A percentile compares a stretch with the other conserved stretches of the same genome.
phyloP scores from a whole-genome alignment of 2,797 vertebrate species.

The Eulemur coronatus region DNA sequence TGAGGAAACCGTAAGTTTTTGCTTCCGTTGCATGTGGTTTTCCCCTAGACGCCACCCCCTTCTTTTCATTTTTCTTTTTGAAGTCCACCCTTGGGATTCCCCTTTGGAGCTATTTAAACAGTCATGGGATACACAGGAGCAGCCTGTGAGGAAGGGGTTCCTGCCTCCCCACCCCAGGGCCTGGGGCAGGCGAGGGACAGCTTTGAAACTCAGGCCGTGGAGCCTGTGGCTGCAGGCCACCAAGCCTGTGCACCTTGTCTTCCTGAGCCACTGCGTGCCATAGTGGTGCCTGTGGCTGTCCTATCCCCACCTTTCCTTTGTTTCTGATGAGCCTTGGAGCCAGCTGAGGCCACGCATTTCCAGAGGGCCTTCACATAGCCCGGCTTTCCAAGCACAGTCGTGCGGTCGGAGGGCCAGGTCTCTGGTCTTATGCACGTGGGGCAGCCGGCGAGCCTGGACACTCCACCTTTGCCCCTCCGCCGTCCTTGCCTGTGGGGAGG shows the following conservation, averaged over 20 bases:
- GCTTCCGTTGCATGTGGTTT: not conserved
- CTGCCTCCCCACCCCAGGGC: not conserved
- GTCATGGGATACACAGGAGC: not conserved
- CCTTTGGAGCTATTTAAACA: constrained; percentile 27
- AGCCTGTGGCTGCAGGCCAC: not conserved
- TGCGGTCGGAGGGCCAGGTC: not conserved
- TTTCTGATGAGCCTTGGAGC: not conserved
- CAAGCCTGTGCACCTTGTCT: not conserved
- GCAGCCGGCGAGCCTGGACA: accelerated
- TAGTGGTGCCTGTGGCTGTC: not conserved
- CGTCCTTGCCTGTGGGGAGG: not conserved
- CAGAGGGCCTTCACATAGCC: not conserved
- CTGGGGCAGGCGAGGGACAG: not conserved
- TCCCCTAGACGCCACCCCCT: not conserved
- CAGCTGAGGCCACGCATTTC: not conserved
- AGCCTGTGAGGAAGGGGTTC: not conserved
- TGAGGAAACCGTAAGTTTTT: not conserved
- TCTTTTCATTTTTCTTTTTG: not conserved
- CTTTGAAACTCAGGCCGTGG: not conserved
- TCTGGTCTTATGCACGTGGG: accelerated
- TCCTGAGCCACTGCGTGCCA: not conserved
- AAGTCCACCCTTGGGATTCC: constrained; percentile 42
- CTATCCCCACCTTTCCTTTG: not conserved
- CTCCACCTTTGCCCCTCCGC: too few species aligned
- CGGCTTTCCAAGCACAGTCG: not conserved